Evolutionary conservation across 2,797 vertebrate species (phyloP).

Genomic region (Hippopotamyrus pictus): DNA sequence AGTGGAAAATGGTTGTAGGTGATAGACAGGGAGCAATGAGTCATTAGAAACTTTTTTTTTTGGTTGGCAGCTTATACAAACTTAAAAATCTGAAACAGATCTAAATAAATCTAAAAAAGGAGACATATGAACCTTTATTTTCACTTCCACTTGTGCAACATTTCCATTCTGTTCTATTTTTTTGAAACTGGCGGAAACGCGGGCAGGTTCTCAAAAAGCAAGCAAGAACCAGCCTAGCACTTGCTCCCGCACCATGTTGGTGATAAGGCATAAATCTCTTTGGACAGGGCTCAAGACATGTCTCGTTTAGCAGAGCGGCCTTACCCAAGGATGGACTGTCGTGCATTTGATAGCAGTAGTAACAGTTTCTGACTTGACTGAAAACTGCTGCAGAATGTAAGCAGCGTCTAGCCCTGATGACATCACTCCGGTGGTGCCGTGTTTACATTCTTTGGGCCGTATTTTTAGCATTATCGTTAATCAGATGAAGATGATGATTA

Average conservation of each 20-base stretch:
- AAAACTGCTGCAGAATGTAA: neutral
- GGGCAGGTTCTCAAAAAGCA: neutral
- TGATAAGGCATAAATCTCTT: neutral
- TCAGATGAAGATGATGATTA: neutral
- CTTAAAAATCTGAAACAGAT: neutral
- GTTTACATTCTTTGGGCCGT: neutral
- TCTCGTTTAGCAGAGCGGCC: neutral
- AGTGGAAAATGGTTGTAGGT: neutral
- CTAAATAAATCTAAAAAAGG: neutral
- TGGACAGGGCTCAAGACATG: neutral
- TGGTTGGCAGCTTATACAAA: neutral
- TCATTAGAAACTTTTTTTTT: neutral
- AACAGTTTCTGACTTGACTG: neutral
- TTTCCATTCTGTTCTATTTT: neutral
- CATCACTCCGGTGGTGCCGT: neutral
- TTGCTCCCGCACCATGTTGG: neutral
- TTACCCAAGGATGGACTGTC: neutral
- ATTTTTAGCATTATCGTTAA: neutral
- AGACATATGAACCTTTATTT: neutral
- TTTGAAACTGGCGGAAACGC: neutral
- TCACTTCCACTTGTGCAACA: neutral
- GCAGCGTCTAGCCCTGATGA: neutral
- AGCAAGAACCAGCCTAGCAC: neutral
- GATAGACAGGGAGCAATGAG: neutral
- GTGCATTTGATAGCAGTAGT: neutral